Evolutionary conservation across 1,140 invertebrate genomes (phyloP).

Genomic region (Calliopsis andreniformis): DNA sequence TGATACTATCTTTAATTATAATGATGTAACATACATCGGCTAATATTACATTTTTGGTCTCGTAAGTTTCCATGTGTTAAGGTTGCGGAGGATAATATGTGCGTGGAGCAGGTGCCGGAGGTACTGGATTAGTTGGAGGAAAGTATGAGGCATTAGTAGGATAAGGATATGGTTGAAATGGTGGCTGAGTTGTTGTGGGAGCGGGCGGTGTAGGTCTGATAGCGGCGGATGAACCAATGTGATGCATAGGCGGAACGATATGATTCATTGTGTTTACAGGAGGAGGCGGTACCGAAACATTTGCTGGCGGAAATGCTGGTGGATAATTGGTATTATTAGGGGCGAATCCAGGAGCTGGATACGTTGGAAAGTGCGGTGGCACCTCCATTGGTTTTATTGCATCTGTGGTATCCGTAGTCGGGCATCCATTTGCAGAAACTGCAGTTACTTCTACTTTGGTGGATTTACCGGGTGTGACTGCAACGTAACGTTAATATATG

Average conservation of each 20-base stretch:
- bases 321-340: conserved; percentile 69
- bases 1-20: conserved; percentile 32
- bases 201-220: conserved; percentile 72
- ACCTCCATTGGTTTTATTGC: conserved; percentile 71
- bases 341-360: conserved; percentile 69
- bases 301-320: conserved; percentile 76
- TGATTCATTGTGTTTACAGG: conserved; percentile 77
- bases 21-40: conserved; percentile 10
- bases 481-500: conserved; percentile 31
- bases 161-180: conserved; percentile 75
- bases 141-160: conserved; percentile 74
- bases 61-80: conserved; percentile 57
- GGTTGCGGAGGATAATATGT: conserved; percentile 76
- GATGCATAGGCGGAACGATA: conserved; percentile 75
- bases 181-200: conserved; percentile 62
- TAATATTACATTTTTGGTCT: not conserved
- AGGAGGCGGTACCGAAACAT: conserved; percentile 77
- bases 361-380: conserved; percentile 71
- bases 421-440: conserved; percentile 72
- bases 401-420: conserved; percentile 66
- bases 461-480: conserved; percentile 72
- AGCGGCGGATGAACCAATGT: conserved; percentile 64
- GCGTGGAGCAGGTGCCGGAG: conserved; percentile 68
- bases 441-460: conserved; percentile 68
- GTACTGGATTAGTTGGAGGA: conserved; percentile 68